Evolutionary conservation across 2,797 vertebrate species (phyloP), one percentile per base, ranked within the genome.

Genomic region (Caiman crocodilus): DNA sequence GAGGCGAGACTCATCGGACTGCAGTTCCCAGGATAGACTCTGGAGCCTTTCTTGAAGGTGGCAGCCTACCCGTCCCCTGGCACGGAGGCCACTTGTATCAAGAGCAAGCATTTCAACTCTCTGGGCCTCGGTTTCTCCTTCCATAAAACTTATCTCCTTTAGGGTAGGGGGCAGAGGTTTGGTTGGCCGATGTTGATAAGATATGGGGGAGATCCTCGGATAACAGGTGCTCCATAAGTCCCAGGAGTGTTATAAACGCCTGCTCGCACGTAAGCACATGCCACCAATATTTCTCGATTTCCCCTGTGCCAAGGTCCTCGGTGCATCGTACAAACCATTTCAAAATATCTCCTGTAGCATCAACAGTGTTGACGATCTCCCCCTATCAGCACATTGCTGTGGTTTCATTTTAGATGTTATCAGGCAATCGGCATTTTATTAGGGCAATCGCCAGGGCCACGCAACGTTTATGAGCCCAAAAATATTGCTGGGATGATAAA

Each of bases 351-450:
- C n/a, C 61, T 32, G 55, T 76, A 50, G 50, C 59, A 81, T 64
- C 74, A 60, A 42, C 4, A 2, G 8, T 75, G 59, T 60, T 10
- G 42, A 50, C 11, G 42, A 11, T 91, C 32, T 80, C 35, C 28
- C 57, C 13, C 30, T 65, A 92, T 91, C 79, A 88, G 81, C 42
- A 89, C 5, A 23, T 2, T 67, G 69, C 32, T 50, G 50, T 85
- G 90, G 87, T 94, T 85, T 86, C 0, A 30, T 76, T 82, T 91
- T 76, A 65, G 83, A 94, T 87, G 81, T 79, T 88, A 14, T 84
- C 91, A 65, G 76, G 59, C 92, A 95, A 96, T 86, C 84, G 0
- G 67, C 83, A 82, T 93, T 93, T 91, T 92, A 96, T 90, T 84
- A 91, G 78, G 74, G 90, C 85, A 94, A 94, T 81, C 85, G 88